Evolutionary conservation across 2,797 vertebrate species (phyloP).

Genomic region (Enteromius viviparus): DNA sequence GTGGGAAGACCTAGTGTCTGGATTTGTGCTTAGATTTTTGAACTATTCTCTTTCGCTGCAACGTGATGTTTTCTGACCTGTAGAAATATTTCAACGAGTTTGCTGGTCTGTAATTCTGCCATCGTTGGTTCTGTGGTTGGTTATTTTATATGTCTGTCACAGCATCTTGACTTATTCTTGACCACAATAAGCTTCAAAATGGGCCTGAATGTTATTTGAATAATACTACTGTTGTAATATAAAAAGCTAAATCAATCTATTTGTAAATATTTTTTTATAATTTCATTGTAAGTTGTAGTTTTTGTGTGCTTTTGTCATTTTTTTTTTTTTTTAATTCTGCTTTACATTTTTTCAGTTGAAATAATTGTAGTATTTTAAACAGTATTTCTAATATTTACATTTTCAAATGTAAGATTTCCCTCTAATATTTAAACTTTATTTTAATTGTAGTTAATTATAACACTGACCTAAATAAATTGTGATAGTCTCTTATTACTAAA

Average conservation of each 20-base stretch:
- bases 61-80: neutral
- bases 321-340: neutral
- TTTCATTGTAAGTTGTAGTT: neutral
- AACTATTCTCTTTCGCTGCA: neutral
- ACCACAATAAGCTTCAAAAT: neutral
- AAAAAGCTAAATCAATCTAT: no score
- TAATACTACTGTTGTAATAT: neutral
- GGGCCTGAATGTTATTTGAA: neutral
- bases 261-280: neutral
- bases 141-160: neutral
- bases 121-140: neutral
- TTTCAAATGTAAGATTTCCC: neutral
- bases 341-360: neutral
- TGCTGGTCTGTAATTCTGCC: neutral
- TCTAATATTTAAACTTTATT: neutral
- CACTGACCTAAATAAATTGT: neutral
- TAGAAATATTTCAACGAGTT: neutral
- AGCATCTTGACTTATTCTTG: neutral
- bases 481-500: neutral
- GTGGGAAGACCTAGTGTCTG: neutral
- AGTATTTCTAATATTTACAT: neutral
- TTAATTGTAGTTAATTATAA: neutral
- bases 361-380: neutral
- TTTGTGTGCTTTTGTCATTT: neutral
- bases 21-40: neutral